A percentile compares a stretch with the other conserved stretches of the same genome.
Evolutionary conservation across 2,888 invertebrate species (phyloP).

Genomic region (Boloria selene): DNA sequence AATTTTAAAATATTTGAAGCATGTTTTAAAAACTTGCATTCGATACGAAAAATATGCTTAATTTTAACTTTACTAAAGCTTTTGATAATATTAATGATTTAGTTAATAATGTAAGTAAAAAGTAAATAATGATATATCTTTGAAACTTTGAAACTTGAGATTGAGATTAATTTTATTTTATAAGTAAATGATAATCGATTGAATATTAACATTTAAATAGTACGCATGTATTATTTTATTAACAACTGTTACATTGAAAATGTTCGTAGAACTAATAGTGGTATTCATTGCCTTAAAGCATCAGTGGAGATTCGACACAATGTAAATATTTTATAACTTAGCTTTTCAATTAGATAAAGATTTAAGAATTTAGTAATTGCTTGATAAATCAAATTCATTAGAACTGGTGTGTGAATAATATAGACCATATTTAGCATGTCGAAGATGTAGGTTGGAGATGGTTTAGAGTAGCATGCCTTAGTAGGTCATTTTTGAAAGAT

Average conservation of each 20-base stretch:
- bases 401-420: conserved; percentile 1
- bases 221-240: conserved; percentile 9
- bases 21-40: conserved; percentile 7
- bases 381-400: conserved; percentile 12
- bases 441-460: conserved; percentile 6
- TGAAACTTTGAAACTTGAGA: no score
- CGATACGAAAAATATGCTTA: conserved; percentile 3
- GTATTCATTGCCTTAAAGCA: conserved; percentile 11
- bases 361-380: conserved; percentile 18
- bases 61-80: conserved; percentile 1
- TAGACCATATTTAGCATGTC: conserved; percentile 21
- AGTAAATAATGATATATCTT: no score
- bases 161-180: no score
- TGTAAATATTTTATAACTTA: conserved; percentile 19
- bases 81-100: background rate
- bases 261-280: conserved; percentile 12
- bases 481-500: background rate
- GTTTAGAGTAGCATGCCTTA: conserved; percentile 28
- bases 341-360: conserved; percentile 16
- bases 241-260: conserved; percentile 1
- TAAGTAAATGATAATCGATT: no score
- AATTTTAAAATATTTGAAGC: conserved; percentile 5
- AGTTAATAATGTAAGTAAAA: no score
- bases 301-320: conserved; percentile 12
- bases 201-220: background rate